These are phyloP conservation scores for Tachina grossa DNA, from an alignment of 2,888 invertebrate genomes.

Conservation along the genomic window DNA sequence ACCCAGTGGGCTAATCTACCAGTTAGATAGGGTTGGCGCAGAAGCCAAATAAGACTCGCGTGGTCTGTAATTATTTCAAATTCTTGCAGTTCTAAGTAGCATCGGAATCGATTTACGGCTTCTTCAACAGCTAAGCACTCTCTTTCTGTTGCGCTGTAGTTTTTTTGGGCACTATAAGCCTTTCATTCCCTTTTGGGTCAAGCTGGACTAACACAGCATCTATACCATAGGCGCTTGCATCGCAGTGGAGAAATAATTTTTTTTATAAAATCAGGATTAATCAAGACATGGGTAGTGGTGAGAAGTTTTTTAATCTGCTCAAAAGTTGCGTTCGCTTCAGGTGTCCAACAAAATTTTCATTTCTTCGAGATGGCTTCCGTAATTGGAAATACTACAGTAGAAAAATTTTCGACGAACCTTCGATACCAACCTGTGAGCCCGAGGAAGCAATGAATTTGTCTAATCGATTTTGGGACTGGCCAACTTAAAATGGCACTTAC, in stretches of 20 bases:
- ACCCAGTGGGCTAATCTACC: too few relatives aligned
- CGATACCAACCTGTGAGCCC: conserved; percentile 71
- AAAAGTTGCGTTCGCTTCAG: background rate
- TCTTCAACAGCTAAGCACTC: background rate
- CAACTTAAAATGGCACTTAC: conserved; percentile 55
- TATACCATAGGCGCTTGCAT: too few relatives aligned
- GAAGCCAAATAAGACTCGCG: conserved; percentile 22
- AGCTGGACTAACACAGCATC: background rate
- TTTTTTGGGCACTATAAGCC: background rate
- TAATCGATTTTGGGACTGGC: conserved; percentile 67
- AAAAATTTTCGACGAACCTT: conserved; percentile 7
- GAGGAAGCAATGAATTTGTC: conserved; percentile 71
- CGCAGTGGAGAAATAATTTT: too few relatives aligned
- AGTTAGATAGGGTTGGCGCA: background rate
- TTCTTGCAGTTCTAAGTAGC: background rate
- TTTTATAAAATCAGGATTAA: too few relatives aligned
- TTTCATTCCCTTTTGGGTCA: background rate
- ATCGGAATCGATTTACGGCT: conserved; percentile 32
- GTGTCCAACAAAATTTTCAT: background rate
- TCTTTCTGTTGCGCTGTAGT: background rate
- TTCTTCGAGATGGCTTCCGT: too few relatives aligned
- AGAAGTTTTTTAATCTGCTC: background rate
- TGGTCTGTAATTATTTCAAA: conserved; percentile 27
- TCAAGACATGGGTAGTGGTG: background rate
- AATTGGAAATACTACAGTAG: too few relatives aligned